phyloP scores from a whole-genome alignment of 2,797 vertebrate genomes.

The Poeciliopsis infans region DNA sequence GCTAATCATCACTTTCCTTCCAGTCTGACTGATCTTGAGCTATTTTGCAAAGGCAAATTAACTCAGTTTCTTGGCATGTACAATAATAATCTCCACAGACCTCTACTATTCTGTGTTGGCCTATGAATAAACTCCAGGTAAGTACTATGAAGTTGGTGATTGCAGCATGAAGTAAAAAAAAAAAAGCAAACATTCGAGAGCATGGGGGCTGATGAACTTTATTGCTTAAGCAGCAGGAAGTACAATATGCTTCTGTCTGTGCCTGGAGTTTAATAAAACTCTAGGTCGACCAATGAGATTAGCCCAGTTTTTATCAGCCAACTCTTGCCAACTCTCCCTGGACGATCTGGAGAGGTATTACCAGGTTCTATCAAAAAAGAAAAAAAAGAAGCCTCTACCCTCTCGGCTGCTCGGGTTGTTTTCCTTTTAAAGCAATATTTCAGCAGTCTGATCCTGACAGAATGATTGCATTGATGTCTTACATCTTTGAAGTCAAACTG shows the following conservation, averaged over 20 bases:
- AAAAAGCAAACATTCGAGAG: neutral
- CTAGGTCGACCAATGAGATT: slow-evolving; percentile 19
- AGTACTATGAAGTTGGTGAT: neutral
- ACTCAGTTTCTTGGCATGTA: neutral
- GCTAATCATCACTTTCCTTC: neutral
- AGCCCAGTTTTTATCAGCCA: slow-evolving; percentile 40
- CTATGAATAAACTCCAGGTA: neutral
- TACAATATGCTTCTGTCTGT: neutral
- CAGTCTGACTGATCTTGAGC: neutral
- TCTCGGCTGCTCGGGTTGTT: slow-evolving; percentile 44
- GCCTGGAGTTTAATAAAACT: slow-evolving; percentile 32
- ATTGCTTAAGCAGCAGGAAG: slow-evolving; percentile 26
- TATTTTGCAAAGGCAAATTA: neutral
- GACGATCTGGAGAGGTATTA: slow-evolving; percentile 39
- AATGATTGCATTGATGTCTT: slow-evolving; percentile 43
- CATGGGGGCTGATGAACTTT: neutral
- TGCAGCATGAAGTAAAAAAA: neutral
- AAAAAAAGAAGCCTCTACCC: neutral
- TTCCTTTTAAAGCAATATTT: slow-evolving; percentile 43
- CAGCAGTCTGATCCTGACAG: slow-evolving; percentile 29
- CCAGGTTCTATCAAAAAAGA: neutral
- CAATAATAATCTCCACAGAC: neutral
- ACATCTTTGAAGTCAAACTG: slow-evolving; percentile 49
- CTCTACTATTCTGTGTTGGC: neutral
- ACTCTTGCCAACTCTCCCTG: slow-evolving; percentile 31